Base-by-base conservation (phyloP, 2,888 invertebrate genomes). In the Chrysomela aeneicollis region DNA sequence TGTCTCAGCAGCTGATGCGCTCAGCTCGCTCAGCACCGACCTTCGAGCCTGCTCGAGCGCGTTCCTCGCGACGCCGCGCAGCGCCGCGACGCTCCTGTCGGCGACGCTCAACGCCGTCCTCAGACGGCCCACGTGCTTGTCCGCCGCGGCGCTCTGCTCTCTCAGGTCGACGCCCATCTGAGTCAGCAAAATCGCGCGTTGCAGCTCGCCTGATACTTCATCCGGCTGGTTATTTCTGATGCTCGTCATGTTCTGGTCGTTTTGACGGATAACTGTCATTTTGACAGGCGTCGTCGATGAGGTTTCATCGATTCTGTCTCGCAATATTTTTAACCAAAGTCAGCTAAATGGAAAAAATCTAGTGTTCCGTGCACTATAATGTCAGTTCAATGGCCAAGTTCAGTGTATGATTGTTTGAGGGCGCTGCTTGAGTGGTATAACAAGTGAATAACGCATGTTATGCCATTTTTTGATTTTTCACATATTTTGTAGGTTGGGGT, bases 141-240 rank as follows among this genome's bases (percentile, higher is more conserved):
- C 83, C 8, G 80, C 82, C 4, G 79, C 71, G 10, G 70, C 66
- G 57, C 80, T 78, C 37, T 79, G 77, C 54, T 83, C 82, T 69
- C 79, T 81, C 12, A 84, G 71, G 57, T 83, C 83, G 74, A 82
- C 79, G n/a, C 81, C 80, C 71, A 80, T 78, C 72, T 83, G 82
- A 8, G 82, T 80, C 75, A 83, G 79, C 9, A 79, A 63, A 4
- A 82, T 73, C 9, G 81, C 81, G 66, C 81, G 79, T 54, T 79
- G 77, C 4, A 83, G 72, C 66, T 79, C 75, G 61, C 79, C 77
- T 70, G 3, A n/a, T 15, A 12, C 42, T 42, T 42, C 12, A 2
- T 42, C 42, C 15, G 42, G 42, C 42, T 15, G n/a, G 26, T 26
- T 3, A 1, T 42, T 42, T 15, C n/a, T 42, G n/a, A n/a, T n/a